These are phyloP conservation scores for Petrocephalus microphthalmus DNA, from an alignment of 2,113 vertebrate species.

Conservation along the genomic window DNA sequence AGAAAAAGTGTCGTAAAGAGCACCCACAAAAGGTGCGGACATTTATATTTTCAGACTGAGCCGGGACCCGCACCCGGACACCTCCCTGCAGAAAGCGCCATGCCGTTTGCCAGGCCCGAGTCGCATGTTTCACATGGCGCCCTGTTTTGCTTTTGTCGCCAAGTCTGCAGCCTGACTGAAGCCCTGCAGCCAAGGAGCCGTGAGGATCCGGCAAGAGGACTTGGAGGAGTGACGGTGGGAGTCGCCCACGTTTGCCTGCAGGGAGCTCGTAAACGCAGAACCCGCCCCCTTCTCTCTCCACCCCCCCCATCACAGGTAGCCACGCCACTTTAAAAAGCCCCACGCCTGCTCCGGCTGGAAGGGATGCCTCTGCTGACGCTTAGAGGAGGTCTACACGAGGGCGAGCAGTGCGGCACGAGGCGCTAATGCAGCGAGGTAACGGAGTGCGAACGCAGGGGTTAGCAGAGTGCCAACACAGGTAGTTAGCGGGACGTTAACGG, in stretches of 20 bases:
- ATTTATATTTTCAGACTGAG: neutral
- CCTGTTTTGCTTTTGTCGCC: neutral
- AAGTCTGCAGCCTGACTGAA: neutral
- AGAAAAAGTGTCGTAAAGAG: neutral
- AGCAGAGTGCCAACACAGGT: neutral
- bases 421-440: neutral
- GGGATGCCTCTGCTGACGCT: slow-evolving; percentile 16
- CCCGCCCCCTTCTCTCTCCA: slow-evolving; percentile 24
- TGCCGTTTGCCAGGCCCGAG: neutral
- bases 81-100: neutral
- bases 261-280: slow-evolving; percentile 39
- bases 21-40: neutral
- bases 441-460: neutral
- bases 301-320: slow-evolving; percentile 26
- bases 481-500: neutral
- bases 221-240: slow-evolving; percentile 36
- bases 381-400: slow-evolving; percentile 31
- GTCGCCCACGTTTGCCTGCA: slow-evolving; percentile 34
- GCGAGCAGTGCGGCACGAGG: neutral
- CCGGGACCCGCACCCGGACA: neutral
- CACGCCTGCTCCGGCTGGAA: slow-evolving; percentile 34
- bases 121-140: neutral
- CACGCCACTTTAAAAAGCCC: slow-evolving; percentile 40
- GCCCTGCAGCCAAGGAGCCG: neutral
- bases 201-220: slow-evolving; percentile 17